Conservation (phyloP, 64 coral and sea anemone species). For the Dendronephthya gigantea region DNA sequence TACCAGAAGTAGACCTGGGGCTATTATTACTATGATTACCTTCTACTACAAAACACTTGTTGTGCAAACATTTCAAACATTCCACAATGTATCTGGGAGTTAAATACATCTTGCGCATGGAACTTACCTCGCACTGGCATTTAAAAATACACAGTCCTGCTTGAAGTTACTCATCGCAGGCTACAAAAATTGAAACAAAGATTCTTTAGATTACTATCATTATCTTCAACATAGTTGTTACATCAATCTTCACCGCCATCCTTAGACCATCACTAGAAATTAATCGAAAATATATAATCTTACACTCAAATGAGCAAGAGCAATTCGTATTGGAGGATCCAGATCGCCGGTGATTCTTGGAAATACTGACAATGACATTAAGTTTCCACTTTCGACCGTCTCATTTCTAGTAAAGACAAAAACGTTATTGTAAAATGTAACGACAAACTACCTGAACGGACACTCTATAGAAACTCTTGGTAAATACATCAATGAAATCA, state of each 20-base stretch:
- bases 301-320: conserved; percentile 42
- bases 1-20: too few species aligned
- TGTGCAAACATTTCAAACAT: too few species aligned
- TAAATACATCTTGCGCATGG: not conserved
- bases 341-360: conserved; percentile 17
- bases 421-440: too few species aligned
- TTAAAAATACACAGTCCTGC: conserved; percentile 53
- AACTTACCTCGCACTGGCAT: conserved; percentile 7
- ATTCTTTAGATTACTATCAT: not conserved
- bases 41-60: too few species aligned
- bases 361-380: conserved; percentile 24
- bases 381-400: not conserved
- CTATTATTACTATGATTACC: too few species aligned
- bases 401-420: not conserved
- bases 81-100: not conserved
- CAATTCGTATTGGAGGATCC: conserved; percentile 44
- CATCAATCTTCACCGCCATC: too few species aligned
- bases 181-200: conserved; percentile 8
- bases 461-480: not conserved
- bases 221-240: too few species aligned
- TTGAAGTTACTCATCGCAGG: conserved; percentile 38
- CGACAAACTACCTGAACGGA: too few species aligned
- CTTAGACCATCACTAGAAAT: too few species aligned
- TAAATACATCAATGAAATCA: not conserved
- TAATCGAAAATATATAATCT: not conserved